Evolutionary conservation across 2,113 vertebrate species (phyloP), one percentile per base, ranked within the genome.

Genomic region (Oenanthe oenanthe): DNA sequence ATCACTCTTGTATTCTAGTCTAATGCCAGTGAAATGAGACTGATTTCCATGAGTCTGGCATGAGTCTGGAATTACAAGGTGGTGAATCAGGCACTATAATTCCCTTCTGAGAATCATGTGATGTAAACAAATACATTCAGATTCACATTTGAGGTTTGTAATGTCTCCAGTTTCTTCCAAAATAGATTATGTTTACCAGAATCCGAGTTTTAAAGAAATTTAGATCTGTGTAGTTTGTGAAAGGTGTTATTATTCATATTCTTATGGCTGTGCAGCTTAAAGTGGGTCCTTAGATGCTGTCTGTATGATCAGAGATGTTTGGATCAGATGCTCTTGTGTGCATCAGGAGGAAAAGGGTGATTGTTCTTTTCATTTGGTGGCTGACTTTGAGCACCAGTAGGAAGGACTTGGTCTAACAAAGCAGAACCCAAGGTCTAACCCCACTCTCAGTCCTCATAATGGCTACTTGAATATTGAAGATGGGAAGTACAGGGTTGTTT

Each of bases 71-170:
- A 91, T 85, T 89, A 79, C 53, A 85, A 68, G 21, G 29, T 70
- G 17, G 81, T 92, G 92, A 91, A 94, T 87, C 71, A 91, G 81
- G 47, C 74, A 50, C 58, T 85, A 11, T 53, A 65, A 82, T 61
- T 89, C 50, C 40, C 34, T 61, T 95, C 54, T 65, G 61, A 89
- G 77, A 75, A 57, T 54, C 2, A 1, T 76, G 38, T 88, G 84
- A 75, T 94, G 17, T 88, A 92, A 94, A 95, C 84, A 95, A 93
- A 88, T 62, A 57, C 6, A n/a, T 92, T 92, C 34, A 82, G 38
- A 47, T 87, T 95, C 87, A 75, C 74, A 70, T 88, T 85, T 70
- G 53, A 79, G 80, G 50, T 91, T 85, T 94, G 32, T 38, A 66
- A 66, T 31, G 31, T 72, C 87, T 89, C 58, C 45, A 50, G 54